These are phyloP conservation scores for Melieria omissa DNA, from an alignment of 2,888 invertebrate genomes.

Conservation along the genomic window DNA sequence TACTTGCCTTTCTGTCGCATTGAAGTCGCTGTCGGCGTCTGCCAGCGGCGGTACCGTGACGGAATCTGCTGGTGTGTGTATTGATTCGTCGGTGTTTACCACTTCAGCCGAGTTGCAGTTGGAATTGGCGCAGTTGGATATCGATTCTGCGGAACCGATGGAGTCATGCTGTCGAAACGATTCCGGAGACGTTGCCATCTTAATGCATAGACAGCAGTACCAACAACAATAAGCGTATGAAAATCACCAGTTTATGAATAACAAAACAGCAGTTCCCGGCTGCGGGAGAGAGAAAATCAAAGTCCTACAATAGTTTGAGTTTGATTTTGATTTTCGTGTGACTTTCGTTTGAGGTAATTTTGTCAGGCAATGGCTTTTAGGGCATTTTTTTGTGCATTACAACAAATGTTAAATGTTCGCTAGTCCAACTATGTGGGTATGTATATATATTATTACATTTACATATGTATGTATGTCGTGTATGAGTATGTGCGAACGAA, in stretches of 20 bases:
- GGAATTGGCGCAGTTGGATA: constrained; percentile 28
- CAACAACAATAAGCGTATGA: too few relatives aligned
- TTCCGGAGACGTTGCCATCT: constrained; percentile 27
- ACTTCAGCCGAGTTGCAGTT: constrained; percentile 8
- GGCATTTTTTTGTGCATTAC: background rate
- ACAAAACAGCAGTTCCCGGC: too few relatives aligned
- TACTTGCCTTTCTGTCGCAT: background rate
- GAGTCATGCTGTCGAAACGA: constrained; percentile 20
- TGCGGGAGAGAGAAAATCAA: too few relatives aligned
- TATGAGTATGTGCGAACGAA: too few relatives aligned
- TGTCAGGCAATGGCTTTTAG: background rate
- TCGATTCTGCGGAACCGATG: constrained; percentile 26
- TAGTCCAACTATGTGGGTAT: background rate
- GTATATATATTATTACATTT: background rate
- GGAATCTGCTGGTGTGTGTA: constrained; percentile 23
- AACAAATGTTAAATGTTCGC: background rate
- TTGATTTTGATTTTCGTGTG: background rate
- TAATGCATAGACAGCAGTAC: background rate
- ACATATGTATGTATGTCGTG: background rate
- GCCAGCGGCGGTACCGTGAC: constrained; percentile 17
- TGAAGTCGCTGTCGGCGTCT: constrained; percentile 22
- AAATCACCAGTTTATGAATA: too few relatives aligned
- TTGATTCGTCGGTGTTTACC: constrained; percentile 22
- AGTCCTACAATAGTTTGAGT: background rate
- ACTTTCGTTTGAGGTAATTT: constrained; percentile 2